Evolutionary conservation across 2,113 vertebrate species (phyloP).

Genomic region (Cyprinodon tularosa): DNA sequence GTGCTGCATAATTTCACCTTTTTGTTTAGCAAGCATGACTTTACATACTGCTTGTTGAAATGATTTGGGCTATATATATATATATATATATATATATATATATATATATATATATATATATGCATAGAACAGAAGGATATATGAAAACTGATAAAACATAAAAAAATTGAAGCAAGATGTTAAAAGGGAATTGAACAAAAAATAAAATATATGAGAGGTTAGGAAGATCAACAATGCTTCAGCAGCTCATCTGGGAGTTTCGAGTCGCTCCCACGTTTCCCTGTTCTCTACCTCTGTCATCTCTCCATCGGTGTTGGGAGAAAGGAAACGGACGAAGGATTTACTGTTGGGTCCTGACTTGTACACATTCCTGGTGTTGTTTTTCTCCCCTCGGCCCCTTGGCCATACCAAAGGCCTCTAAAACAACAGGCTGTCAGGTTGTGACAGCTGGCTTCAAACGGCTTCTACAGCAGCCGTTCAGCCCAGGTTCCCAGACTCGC

Average conservation of each 20-base stretch:
- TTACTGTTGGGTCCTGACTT: constrained; percentile 88
- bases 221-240: constrained; percentile 45
- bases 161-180: background rate
- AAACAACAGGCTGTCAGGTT: constrained; percentile 88
- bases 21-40: constrained; percentile 29
- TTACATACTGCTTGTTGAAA: constrained; percentile 26
- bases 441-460: constrained; percentile 88
- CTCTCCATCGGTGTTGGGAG: constrained; percentile 71
- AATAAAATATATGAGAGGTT: background rate
- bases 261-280: constrained; percentile 69
- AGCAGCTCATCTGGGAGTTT: constrained; percentile 44
- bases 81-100: constrained; percentile 26
- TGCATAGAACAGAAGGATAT: background rate
- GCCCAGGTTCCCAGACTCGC: constrained; percentile 78
- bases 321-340: constrained; percentile 84
- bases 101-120: constrained; percentile 31
- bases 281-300: constrained; percentile 59
- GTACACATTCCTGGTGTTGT: constrained; percentile 87
- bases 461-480: constrained; percentile 81
- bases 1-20: background rate
- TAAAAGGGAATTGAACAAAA: background rate
- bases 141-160: background rate
- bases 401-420: constrained; percentile 85
- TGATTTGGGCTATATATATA: constrained; percentile 16
- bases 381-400: constrained; percentile 83